phyloP scores from a whole-genome alignment of 2,888 invertebrate species.

The Drosophila helvetica region DNA sequence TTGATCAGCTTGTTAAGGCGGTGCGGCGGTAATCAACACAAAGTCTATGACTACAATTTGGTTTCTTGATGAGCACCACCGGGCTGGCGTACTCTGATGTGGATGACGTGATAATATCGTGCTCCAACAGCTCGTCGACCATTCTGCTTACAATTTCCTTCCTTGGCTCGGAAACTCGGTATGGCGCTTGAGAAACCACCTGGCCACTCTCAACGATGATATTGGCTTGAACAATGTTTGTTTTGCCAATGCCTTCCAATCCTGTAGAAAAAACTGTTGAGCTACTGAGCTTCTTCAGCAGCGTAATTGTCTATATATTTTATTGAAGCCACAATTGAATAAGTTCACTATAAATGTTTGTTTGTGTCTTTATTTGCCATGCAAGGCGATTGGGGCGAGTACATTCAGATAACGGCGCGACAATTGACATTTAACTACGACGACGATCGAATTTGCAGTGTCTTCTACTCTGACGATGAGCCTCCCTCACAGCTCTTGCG shows the following conservation, averaged over 20 bases:
- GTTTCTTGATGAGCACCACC: conserved; percentile 7
- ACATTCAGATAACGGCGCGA: too few relatives aligned
- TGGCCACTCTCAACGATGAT: conserved; percentile 6
- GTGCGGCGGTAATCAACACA: conserved; percentile 19
- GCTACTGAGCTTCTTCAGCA: too few relatives aligned
- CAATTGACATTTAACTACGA: too few relatives aligned
- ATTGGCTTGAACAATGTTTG: conserved; percentile 4
- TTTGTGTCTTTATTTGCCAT: too few relatives aligned
- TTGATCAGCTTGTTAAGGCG: conserved; percentile 7
- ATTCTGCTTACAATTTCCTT: background rate
- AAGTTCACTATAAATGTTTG: too few relatives aligned
- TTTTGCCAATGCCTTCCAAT: conserved; percentile 4
- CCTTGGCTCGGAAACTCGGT: conserved; percentile 1
- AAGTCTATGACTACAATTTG: conserved; percentile 17
- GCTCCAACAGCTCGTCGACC: background rate
- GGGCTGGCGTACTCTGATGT: background rate
- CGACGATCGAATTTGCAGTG: too few relatives aligned
- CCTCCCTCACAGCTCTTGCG: too few relatives aligned
- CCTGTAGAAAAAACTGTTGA: too few relatives aligned
- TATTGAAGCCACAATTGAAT: too few relatives aligned
- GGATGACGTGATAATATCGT: background rate
- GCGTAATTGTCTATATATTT: too few relatives aligned
- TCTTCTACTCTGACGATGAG: too few relatives aligned
- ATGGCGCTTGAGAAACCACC: conserved; percentile 7
- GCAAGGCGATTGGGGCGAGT: too few relatives aligned